Percentiles rank a stretch among this genome's conserved stretches.
Evolutionary conservation across 1,140 invertebrate species (phyloP).

Genomic region (Zaprionus ghesquierei): DNA sequence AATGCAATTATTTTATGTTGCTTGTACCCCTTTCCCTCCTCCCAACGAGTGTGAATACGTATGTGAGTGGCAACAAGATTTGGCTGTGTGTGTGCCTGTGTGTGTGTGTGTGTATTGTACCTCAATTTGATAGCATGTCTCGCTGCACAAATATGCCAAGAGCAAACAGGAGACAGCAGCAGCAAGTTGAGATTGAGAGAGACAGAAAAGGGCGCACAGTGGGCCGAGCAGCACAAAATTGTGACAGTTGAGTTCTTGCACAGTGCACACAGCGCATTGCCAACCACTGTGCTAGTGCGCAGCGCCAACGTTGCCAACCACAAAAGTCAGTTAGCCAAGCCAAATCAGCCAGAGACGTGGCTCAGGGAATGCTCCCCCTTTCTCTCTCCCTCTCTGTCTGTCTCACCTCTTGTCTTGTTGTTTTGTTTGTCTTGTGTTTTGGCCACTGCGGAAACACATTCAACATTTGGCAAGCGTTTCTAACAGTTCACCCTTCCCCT

Average conservation of each 20-base stretch:
- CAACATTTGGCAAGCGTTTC: slow-evolving; percentile 68
- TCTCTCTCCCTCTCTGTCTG: neutral
- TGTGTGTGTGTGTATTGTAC: slow-evolving; percentile 17
- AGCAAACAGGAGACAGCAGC: slow-evolving; percentile 30
- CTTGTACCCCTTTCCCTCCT: neutral
- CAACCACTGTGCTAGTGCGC: neutral
- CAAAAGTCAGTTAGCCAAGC: slow-evolving; percentile 49
- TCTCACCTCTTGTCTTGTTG: neutral
- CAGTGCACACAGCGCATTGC: neutral
- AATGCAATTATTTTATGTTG: slow-evolving; percentile 59
- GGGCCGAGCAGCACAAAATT: neutral
- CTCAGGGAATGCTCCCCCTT: slow-evolving; percentile 11
- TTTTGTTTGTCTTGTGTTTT: slow-evolving; percentile 62
- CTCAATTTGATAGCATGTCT: slow-evolving; percentile 36
- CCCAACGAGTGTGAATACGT: neutral
- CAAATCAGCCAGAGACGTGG: slow-evolving; percentile 47
- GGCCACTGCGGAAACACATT: slow-evolving; percentile 73
- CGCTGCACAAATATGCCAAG: slow-evolving; percentile 39
- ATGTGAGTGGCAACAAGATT: neutral
- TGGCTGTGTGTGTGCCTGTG: neutral
- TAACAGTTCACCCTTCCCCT: slow-evolving; percentile 17
- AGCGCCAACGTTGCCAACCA: slow-evolving; percentile 19
- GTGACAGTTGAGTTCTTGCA: too few species aligned
- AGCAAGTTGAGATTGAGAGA: too few species aligned
- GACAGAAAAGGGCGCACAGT: slow-evolving; percentile 1